These are phyloP conservation scores for Agrochola circellaris DNA, from an alignment of 2,888 invertebrate genomes.

Conservation along the genomic window DNA sequence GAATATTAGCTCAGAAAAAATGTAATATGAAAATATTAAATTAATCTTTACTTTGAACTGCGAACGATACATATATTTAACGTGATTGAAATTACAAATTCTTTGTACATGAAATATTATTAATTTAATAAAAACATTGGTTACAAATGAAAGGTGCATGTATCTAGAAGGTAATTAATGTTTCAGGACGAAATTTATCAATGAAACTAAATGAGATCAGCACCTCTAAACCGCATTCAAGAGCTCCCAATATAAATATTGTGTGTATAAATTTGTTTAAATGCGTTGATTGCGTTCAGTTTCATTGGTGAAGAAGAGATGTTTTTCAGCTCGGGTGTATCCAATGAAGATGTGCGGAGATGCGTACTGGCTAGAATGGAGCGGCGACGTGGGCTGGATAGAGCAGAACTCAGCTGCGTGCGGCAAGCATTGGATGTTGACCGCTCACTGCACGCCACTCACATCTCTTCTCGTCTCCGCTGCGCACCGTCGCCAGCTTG, in stretches of 20 bases:
- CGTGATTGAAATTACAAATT: constrained; percentile 32
- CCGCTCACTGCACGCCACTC: no score
- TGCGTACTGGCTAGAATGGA: no score
- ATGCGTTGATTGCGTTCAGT: no score
- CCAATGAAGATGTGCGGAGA: no score
- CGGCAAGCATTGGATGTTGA: no score
- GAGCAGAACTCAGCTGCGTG: no score
- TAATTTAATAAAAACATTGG: constrained; percentile 11
- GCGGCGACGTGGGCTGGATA: no score
- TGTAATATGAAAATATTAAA: constrained; percentile 29
- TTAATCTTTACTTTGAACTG: constrained; percentile 41
- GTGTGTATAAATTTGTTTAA: no score
- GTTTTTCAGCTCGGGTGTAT: no score
- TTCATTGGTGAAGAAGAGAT: no score
- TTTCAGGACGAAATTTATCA: background rate
- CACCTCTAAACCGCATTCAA: background rate
- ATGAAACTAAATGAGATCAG: background rate
- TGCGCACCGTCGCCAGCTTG: no score
- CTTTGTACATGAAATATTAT: constrained; percentile 16
- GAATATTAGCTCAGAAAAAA: constrained; percentile 33
- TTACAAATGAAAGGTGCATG: constrained; percentile 22
- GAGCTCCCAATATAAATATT: background rate
- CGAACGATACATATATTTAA: background rate
- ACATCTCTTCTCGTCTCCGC: no score
- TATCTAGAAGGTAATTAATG: background rate